A percentile compares a stretch with the other conserved stretches of the same genome.
phyloP scores from a whole-genome alignment of 92 coral and sea anemone species.

The Porites divaricata region DNA sequence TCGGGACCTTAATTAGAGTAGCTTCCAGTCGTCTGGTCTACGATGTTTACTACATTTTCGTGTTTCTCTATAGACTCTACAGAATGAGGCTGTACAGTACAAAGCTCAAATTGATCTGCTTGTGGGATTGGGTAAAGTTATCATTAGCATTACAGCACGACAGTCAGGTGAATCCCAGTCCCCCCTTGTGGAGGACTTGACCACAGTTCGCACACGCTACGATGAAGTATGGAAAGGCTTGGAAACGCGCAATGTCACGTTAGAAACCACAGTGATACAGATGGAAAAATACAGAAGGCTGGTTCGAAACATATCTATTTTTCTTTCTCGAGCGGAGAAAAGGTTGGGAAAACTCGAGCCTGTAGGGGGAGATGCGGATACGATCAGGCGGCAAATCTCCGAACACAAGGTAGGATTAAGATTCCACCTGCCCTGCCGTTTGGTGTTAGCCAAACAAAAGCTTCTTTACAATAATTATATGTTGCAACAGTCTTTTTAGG shows the following conservation, averaged over 20 bases:
- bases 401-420: conserved; percentile 76
- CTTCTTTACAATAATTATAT: too few species aligned
- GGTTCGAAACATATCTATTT: conserved; percentile 80
- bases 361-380: conserved; percentile 80
- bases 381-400: conserved; percentile 80
- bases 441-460: too few species aligned
- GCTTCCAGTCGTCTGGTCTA: too few species aligned
- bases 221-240: conserved; percentile 94
- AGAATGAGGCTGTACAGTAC: conserved; percentile 96
- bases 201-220: conserved; percentile 86
- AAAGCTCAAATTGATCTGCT: conserved; percentile 96
- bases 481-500: too few species aligned
- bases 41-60: not conserved
- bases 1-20: too few species aligned
- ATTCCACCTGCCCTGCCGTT: too few species aligned
- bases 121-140: conserved; percentile 93
- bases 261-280: conserved; percentile 89
- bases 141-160: conserved; percentile 86
- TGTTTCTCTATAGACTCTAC: conserved; percentile 58
- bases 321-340: conserved; percentile 82
- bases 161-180: conserved; percentile 63
- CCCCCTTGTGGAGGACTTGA: conserved; percentile 88
- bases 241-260: conserved; percentile 85
- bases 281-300: conserved; percentile 91
- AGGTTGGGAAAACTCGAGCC: conserved; percentile 85